Percentiles rank a stretch among this genome's conserved stretches.
Conservation (phyloP, 2,797 vertebrate species). For the Meda fulgida region DNA sequence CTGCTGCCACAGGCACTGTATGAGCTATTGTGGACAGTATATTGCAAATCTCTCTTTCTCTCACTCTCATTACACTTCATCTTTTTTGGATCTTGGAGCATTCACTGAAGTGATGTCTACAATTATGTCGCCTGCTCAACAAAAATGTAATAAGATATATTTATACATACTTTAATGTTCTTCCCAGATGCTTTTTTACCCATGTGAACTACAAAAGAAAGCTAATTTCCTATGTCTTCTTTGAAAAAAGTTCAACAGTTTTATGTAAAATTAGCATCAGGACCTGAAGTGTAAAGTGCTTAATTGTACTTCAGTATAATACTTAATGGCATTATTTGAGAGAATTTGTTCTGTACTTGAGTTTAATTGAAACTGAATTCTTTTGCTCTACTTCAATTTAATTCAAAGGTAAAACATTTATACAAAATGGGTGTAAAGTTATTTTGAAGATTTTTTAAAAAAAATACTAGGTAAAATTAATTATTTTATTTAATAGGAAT, state of each 20-base stretch:
- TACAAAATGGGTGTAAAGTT: not conserved
- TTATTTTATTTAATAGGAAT: not conserved
- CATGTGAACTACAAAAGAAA: conserved; percentile 13
- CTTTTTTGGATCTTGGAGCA: conserved; percentile 80
- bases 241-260: not conserved
- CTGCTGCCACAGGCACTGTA: conserved; percentile 72
- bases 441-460: not conserved
- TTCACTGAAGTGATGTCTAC: conserved; percentile 84
- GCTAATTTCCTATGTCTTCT: not conserved
- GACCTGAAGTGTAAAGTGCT: not conserved
- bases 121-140: conserved; percentile 79
- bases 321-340: not conserved
- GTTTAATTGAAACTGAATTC: not conserved
- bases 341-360: not conserved
- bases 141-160: conserved; percentile 58
- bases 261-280: not conserved
- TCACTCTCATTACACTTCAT: conserved; percentile 80
- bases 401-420: not conserved
- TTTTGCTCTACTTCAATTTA: not conserved
- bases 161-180: conserved; percentile 43
- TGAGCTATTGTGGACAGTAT: conserved; percentile 54
- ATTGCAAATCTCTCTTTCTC: conserved; percentile 83
- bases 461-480: not conserved
- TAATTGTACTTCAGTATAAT: not conserved
- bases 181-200: conserved; percentile 6